Conservation (phyloP, 2,888 invertebrate species). For the Xylocampa areola region DNA sequence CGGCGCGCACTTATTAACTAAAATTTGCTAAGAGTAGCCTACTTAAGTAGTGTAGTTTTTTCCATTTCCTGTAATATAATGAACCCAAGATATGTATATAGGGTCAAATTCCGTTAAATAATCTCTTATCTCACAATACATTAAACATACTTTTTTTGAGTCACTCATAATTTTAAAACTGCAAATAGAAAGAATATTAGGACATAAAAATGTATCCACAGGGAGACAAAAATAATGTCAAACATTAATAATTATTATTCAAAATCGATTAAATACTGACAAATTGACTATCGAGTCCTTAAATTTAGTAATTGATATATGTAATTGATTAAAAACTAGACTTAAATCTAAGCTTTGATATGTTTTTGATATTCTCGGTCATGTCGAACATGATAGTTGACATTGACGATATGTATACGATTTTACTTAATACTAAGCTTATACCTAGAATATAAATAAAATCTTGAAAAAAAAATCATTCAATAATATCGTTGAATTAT, state of each 20-base stretch:
- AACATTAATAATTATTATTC: not conserved
- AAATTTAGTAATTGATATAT: constrained; percentile 35
- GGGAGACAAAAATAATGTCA: no score
- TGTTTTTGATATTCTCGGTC: constrained; percentile 88
- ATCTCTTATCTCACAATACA: no score
- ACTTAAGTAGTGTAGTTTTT: not conserved
- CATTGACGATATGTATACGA: constrained; percentile 78
- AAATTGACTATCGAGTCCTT: constrained; percentile 31
- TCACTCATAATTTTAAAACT: no score
- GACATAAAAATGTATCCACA: no score
- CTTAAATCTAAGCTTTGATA: constrained; percentile 76
- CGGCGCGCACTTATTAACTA: constrained; percentile 23
- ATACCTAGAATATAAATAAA: not conserved
- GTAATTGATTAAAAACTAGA: constrained; percentile 18
- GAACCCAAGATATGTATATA: no score
- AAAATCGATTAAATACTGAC: constrained; percentile 35
- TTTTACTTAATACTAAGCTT: constrained; percentile 40
- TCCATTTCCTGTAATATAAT: not conserved
- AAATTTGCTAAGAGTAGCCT: not conserved
- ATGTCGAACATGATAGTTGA: constrained; percentile 77
- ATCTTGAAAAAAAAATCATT: not conserved
- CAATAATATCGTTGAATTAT: not conserved
- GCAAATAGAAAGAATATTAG: no score
- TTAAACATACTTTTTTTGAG: no score
- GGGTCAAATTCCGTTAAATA: no score